A percentile compares a stretch with the other conserved stretches of the same genome.
phyloP scores from a whole-genome alignment of 2,888 invertebrate genomes.

The Sclerodermus sp. region DNA sequence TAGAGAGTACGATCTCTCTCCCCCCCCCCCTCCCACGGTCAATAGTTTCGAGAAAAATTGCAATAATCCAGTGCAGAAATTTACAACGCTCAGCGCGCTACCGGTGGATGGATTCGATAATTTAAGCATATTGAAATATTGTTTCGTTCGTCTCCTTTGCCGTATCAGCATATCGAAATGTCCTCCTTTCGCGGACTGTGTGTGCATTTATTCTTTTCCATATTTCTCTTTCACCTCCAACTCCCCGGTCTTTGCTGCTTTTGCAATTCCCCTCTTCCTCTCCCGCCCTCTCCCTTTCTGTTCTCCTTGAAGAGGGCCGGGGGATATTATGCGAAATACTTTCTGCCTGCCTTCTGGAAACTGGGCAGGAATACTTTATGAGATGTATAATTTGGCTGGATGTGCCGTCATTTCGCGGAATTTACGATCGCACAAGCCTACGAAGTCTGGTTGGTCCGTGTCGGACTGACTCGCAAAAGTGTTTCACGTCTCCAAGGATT shows the following conservation, averaged over 20 bases:
- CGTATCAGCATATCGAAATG: conserved; percentile 21
- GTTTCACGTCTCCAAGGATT: conserved; percentile 3
- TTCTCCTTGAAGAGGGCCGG: conserved; percentile 4
- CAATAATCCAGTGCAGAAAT: too few relatives aligned
- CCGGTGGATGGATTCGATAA: too few relatives aligned
- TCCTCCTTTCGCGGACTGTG: conserved; percentile 3
- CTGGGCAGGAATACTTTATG: conserved; percentile 34
- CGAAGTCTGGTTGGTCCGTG: not conserved
- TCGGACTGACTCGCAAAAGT: conserved; percentile 2
- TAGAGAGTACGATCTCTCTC: too few relatives aligned
- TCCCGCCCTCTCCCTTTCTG: not conserved
- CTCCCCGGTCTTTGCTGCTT: conserved; percentile 2
- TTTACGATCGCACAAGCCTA: conserved; percentile 17
- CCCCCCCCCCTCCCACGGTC: too few relatives aligned
- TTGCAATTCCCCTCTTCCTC: not conserved
- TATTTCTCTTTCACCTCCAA: too few relatives aligned
- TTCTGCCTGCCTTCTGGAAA: conserved; percentile 26
- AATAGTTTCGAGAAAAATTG: too few relatives aligned
- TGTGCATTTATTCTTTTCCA: conserved; percentile 25
- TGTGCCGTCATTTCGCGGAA: conserved; percentile 27
- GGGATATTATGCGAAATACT: conserved; percentile 33
- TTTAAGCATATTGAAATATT: conserved; percentile 29
- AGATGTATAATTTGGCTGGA: conserved; percentile 41
- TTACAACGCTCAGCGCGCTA: too few relatives aligned
- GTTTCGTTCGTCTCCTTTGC: conserved; percentile 14